A percentile compares a stretch with the other conserved stretches of the same genome.
Evolutionary conservation across 2,113 vertebrate genomes (phyloP).

Genomic region (Phodopus roborovskii): DNA sequence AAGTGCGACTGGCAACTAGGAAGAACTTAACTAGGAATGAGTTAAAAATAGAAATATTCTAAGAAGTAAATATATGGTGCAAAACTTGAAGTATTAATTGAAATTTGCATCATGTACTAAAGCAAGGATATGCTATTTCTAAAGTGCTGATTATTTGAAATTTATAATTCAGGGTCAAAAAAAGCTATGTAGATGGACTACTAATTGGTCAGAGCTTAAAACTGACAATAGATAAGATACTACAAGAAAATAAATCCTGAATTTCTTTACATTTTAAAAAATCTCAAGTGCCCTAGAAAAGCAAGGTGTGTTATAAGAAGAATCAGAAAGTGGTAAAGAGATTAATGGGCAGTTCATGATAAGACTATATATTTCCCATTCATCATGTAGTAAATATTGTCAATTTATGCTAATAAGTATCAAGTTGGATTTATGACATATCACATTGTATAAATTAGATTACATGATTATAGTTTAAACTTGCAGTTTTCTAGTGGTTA

Average conservation of each 20-base stretch:
- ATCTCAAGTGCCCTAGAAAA: slow-evolving; percentile 16
- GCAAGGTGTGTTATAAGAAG: slow-evolving; percentile 21
- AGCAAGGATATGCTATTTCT: slow-evolving; percentile 21
- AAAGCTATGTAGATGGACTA: not conserved
- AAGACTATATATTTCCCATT: not conserved
- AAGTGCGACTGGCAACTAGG: not conserved
- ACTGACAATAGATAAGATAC: not conserved
- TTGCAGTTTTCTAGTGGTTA: not conserved
- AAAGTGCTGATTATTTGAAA: slow-evolving; percentile 55
- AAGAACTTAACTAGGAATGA: slow-evolving; percentile 10
- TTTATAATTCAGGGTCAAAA: slow-evolving; percentile 38
- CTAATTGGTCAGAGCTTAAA: slow-evolving; percentile 49
- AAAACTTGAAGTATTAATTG: slow-evolving; percentile 3
- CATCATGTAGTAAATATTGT: not conserved
- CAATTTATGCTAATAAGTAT: not conserved
- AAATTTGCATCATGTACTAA: slow-evolving; percentile 3
- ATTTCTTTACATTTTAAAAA: slow-evolving; percentile 64
- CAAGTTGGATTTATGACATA: not conserved
- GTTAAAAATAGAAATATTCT: not conserved
- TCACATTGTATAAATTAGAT: not conserved
- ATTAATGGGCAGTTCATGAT: slow-evolving; percentile 5
- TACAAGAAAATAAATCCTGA: slow-evolving; percentile 44
- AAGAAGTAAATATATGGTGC: not conserved
- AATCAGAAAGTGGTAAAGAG: slow-evolving; percentile 31
- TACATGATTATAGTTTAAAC: not conserved